Percentiles rank a stretch among this genome's conserved stretches.
Evolutionary conservation across 2,888 invertebrate genomes (phyloP).

Genomic region (Philhelius pedissequus): DNA sequence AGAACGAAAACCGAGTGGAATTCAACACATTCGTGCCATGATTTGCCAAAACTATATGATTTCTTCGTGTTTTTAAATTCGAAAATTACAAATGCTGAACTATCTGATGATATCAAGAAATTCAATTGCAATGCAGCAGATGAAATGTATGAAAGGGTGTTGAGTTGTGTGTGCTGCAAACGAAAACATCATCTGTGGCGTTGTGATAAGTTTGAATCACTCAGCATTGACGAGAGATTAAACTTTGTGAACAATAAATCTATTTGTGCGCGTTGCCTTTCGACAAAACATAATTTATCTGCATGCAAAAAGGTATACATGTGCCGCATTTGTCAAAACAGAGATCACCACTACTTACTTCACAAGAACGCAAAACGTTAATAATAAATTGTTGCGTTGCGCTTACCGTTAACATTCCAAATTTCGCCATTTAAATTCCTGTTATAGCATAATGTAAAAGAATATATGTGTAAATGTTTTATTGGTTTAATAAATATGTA

Average conservation of each 20-base stretch:
- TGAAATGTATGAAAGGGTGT: neutral
- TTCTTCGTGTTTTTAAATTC: neutral
- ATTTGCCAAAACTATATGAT: neutral
- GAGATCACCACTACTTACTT: neutral
- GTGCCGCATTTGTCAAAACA: neutral
- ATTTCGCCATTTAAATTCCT: too few species aligned
- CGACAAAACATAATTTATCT: neutral
- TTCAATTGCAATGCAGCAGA: neutral
- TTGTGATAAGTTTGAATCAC: neutral
- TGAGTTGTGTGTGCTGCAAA: neutral
- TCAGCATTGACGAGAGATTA: neutral
- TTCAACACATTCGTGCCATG: neutral
- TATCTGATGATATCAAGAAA: neutral
- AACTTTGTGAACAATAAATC: neutral
- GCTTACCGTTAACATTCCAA: too few species aligned
- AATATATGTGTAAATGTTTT: too few species aligned
- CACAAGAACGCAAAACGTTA: neutral
- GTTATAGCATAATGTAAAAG: too few species aligned
- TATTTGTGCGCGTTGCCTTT: neutral
- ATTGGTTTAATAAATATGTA: too few species aligned
- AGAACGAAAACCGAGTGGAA: neutral
- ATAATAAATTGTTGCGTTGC: too few species aligned
- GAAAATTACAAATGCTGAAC: neutral
- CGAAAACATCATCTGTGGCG: neutral
- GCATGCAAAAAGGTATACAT: neutral